Percentiles rank a stretch among this genome's conserved stretches.
These are phyloP conservation scores for Lagopus muta DNA, from an alignment of 2,113 vertebrate species.

Conservation along the genomic window DNA sequence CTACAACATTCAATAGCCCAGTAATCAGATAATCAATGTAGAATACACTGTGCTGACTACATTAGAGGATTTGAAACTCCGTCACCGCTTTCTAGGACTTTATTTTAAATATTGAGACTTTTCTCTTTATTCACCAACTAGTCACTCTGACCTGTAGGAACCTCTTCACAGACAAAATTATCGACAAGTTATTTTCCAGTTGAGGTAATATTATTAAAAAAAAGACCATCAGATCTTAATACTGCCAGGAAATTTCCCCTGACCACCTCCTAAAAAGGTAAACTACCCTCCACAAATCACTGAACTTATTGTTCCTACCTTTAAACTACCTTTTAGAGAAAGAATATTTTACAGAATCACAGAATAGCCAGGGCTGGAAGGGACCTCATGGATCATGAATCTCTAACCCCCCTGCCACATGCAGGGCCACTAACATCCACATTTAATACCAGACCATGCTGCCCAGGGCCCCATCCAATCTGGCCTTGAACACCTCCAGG, in stretches of 20 bases:
- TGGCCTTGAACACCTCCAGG: too few species aligned
- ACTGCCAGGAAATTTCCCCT: neutral
- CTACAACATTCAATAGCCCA: neutral
- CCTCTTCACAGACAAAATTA: neutral
- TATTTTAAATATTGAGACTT: neutral
- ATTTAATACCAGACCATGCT: too few species aligned
- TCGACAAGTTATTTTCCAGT: neutral
- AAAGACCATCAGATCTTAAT: neutral
- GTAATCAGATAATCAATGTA: constrained; percentile 30
- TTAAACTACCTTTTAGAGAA: neutral
- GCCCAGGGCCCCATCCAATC: too few species aligned
- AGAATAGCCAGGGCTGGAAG: too few species aligned
- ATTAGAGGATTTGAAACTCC: neutral
- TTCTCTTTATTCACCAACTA: neutral
- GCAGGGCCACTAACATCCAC: too few species aligned
- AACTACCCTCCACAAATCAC: neutral
- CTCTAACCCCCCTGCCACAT: too few species aligned
- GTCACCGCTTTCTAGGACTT: neutral
- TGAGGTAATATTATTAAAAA: neutral
- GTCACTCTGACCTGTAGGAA: neutral
- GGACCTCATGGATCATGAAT: too few species aligned
- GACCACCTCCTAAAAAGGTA: neutral
- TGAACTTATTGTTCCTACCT: neutral
- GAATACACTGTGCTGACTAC: neutral
- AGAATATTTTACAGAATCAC: neutral